Evolutionary conservation across 2,797 vertebrate genomes (phyloP).

Genomic region (Pipistrellus pipistrellus): DNA sequence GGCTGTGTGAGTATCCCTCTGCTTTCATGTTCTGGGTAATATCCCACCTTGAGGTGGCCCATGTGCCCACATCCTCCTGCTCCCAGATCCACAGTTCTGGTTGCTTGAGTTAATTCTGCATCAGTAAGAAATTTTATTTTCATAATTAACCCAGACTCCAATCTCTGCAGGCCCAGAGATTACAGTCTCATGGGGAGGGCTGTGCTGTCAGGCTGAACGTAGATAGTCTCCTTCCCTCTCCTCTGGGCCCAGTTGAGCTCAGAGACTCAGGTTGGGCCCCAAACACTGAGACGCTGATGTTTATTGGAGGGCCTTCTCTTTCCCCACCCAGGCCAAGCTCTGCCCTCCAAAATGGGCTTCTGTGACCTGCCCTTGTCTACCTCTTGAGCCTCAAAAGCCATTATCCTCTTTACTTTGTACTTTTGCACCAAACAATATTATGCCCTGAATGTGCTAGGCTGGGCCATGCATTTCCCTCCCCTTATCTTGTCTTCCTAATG

Average conservation of each 20-base stretch:
- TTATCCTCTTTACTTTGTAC: background rate
- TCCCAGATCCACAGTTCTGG: background rate
- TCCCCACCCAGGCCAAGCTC: background rate
- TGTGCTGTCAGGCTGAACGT: background rate
- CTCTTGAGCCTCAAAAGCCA: rapidly evolving
- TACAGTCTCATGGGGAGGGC: rapidly evolving
- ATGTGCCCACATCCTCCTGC: background rate
- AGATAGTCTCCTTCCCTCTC: background rate
- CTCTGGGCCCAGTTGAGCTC: background rate
- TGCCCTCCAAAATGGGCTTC: background rate
- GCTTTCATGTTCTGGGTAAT: constrained; percentile 46
- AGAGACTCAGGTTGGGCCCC: background rate
- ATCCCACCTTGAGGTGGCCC: background rate
- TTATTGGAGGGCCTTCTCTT: too few relatives aligned
- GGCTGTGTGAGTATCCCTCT: constrained; percentile 95
- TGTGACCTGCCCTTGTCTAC: too few relatives aligned
- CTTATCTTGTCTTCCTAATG: background rate
- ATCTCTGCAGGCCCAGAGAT: background rate
- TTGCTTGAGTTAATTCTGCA: background rate
- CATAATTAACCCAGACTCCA: background rate
- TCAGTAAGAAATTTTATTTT: background rate
- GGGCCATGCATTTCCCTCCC: background rate
- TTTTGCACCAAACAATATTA: too few relatives aligned
- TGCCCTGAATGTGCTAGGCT: too few relatives aligned
- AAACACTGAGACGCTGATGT: background rate